Percentiles rank a stretch among this genome's conserved stretches.
These are phyloP conservation scores for Oceanodroma leucorhoa DNA, from an alignment of 2,797 vertebrate species.

Conservation along the genomic window DNA sequence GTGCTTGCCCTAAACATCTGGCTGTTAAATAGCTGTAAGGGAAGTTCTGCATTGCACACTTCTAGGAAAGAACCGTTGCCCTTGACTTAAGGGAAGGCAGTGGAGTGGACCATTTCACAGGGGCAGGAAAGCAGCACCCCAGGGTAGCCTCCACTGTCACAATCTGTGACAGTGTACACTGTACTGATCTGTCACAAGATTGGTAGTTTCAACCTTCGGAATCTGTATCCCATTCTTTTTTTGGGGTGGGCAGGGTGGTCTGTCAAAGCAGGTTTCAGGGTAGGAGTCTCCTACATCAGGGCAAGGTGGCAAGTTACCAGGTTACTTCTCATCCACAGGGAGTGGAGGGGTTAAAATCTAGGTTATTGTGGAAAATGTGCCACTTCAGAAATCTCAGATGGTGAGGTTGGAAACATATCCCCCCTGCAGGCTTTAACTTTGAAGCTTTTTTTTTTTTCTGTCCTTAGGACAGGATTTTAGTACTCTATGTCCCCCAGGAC, in stretches of 20 bases:
- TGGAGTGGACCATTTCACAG: neutral
- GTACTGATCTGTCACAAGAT: neutral
- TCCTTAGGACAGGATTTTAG: neutral
- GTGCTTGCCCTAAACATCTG: neutral
- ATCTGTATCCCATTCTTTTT: neutral
- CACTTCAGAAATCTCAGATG: neutral
- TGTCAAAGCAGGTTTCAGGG: neutral
- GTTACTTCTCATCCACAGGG: neutral
- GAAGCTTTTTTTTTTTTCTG: neutral
- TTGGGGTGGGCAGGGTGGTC: rapidly evolving
- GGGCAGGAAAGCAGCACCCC: neutral
- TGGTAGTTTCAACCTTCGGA: neutral
- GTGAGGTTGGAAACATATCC: neutral
- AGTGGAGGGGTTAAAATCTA: neutral
- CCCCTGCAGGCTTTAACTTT: neutral
- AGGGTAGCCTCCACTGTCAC: neutral
- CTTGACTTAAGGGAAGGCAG: neutral
- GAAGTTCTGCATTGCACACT: neutral
- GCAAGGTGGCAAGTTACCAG: neutral
- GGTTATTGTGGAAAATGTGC: neutral
- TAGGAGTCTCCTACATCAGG: neutral
- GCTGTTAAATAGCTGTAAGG: neutral
- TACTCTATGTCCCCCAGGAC: neutral
- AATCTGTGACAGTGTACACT: neutral
- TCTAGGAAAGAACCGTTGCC: neutral